phyloP scores from a whole-genome alignment of 2,113 vertebrate species.

The Macheiramphus alcinus region DNA sequence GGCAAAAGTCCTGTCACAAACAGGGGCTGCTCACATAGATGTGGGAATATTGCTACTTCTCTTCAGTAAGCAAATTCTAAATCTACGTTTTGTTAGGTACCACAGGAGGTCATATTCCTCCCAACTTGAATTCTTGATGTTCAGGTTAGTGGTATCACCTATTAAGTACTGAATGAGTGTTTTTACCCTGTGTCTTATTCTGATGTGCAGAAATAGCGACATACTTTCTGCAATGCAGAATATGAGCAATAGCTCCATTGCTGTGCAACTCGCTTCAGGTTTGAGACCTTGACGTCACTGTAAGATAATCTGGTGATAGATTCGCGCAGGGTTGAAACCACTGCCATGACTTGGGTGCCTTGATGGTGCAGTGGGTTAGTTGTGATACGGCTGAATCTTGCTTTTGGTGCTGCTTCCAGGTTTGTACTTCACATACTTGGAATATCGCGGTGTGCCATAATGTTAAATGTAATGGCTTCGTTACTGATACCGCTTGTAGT shows the following conservation, averaged over 20 bases:
- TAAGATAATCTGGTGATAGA: neutral
- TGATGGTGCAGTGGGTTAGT: no score
- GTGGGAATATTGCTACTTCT: fast-evolving
- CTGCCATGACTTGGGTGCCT: neutral
- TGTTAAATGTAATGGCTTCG: fast-evolving
- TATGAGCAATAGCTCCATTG: neutral
- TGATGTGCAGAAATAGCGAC: neutral
- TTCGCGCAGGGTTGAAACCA: fast-evolving
- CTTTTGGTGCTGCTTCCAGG: neutral
- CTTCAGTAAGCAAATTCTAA: no score
- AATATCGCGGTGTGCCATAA: fast-evolving
- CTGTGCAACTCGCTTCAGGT: neutral
- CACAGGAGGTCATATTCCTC: neutral
- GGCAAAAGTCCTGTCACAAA: neutral
- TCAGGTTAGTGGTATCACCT: neutral
- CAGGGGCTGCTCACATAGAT: neutral
- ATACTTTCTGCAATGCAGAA: neutral
- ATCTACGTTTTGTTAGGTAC: neutral
- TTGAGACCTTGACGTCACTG: neutral
- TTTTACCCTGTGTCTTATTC: neutral
- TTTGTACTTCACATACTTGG: neutral
- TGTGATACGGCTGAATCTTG: neutral
- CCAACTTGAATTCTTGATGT: neutral
- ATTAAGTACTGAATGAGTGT: fast-evolving
- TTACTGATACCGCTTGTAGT: neutral